Evolutionary conservation across 2,888 invertebrate genomes (phyloP), one percentile per base, ranked within the genome.

Genomic region (Amorpha juglandis): DNA sequence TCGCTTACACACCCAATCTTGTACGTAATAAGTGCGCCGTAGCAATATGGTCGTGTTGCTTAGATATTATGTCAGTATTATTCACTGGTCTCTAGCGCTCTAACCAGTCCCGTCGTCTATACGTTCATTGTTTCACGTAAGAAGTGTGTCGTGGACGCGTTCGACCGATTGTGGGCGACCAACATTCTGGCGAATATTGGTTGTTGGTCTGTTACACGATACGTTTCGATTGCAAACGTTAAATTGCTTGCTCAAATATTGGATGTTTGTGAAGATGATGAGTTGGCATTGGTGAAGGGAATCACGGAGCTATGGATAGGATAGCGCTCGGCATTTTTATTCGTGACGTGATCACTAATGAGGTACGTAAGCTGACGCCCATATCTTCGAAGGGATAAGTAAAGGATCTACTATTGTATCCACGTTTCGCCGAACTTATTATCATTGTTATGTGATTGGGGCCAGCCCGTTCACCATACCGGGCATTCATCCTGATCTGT

Each of bases 41-140:
- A 52, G 21, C 38, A n/a, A 16, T 55, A 33, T 35, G 35, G 9
- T 9, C 8, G 11, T 38, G 35, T 14, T 55, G 35, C 52, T 55
- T 35, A 55, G 35, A 55, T 55, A 38, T 55, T 55, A 55, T 55
- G 55, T 55, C 55, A 55, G 35, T 38, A 55, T 55, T 38, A 35
- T 55, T 14, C 35, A 55, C 16, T 55, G 35, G 16, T 38, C 6
- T 11, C 16, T 11, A 9, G 55, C 8, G 38, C 35, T 27, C 27
- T 4, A 4, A 27, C 27, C 4, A n/a, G 55, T 16, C 38, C 16
- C 55, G 19, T 16, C 38, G 35, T 16, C 33, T 9, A 4, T 35
- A 16, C 55, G 48, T 16, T 48, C 48, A 48, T 48, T 16, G 11
- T 55, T 35, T 21, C 19, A 21, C n/a, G 14, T n/a, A n/a, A 51